Conservation (phyloP, 2,797 vertebrate species). For the Rallus crepitans region DNA sequence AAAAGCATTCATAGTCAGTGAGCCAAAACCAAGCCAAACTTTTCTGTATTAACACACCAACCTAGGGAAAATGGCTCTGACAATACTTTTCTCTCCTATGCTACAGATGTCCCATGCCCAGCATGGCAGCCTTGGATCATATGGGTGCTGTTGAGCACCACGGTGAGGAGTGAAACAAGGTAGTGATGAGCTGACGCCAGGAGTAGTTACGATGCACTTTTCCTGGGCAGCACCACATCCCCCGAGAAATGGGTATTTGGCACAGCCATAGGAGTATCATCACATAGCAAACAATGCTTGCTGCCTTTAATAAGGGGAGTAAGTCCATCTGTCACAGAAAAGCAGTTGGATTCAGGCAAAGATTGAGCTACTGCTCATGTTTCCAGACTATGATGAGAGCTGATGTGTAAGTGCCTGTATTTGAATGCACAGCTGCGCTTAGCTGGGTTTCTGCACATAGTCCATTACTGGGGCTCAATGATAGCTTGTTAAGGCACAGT, state of each 20-base stretch:
- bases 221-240: background rate
- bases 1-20: background rate
- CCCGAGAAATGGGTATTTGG: background rate
- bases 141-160: background rate
- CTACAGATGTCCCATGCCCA: background rate
- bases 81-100: background rate
- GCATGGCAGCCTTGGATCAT: background rate
- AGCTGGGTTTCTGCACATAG: background rate
- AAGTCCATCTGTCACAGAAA: background rate
- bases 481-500: background rate
- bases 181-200: background rate
- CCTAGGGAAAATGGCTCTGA: background rate
- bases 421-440: background rate
- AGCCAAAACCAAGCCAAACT: background rate
- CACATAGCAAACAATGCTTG: background rate
- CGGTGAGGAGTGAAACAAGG: fast-evolving
- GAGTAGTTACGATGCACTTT: background rate
- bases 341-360: background rate
- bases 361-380: background rate
- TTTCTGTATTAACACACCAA: background rate
- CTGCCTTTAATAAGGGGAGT: background rate
- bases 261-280: background rate
- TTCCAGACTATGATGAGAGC: background rate
- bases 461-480: fast-evolving
- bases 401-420: background rate